Evolutionary conservation across 1,140 invertebrate species (phyloP), one percentile per base, ranked within the genome.

Genomic region (Heliconius congener): DNA sequence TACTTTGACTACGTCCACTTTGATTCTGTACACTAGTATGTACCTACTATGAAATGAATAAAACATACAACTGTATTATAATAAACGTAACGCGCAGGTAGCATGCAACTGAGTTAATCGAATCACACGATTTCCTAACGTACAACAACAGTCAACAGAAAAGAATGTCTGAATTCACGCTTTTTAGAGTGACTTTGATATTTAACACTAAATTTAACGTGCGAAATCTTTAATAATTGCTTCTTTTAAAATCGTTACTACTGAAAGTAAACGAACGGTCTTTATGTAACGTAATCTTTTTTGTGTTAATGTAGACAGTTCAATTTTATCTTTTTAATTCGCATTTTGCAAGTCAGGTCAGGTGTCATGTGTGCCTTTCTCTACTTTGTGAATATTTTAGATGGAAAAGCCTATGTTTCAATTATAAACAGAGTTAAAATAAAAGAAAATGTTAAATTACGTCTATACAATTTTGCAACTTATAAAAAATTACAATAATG

Each of bases 111-210:
- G 16, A 39, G 55, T 46, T 27, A 70, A 70, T 60, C 8, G 37
- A 75, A 75, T 66, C n/a, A 42, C 46, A 42, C 74, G 74, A 71
- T 76, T 76, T 70, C 57, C 46, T 76, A 16, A 42, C 39, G 23
- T 8, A 76, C 8, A 60, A 23, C 37, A 39, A 70, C 39, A 70
- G 34, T 23, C 55, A 71, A 70, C 23, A 37, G 37, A n/a, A 9
- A 76, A 60, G n/a, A 76, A 72, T 72, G 71, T 72, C 39, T n/a
- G 30, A 72, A 39, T 72, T 39, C 71, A 39, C 71, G 71, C 71
- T 66, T 30, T 16, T 66, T 66, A 66, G 16, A 66, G 27, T 66
- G 60, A 66, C 60, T 66, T 57, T 27, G 60, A 66, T 66, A 27
- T 66, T 66, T 66, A 30, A 30, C 60, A 66, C 60, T 27, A 11